Evolutionary conservation across 2,113 vertebrate species (phyloP).

Genomic region (Caranx melampygus): DNA sequence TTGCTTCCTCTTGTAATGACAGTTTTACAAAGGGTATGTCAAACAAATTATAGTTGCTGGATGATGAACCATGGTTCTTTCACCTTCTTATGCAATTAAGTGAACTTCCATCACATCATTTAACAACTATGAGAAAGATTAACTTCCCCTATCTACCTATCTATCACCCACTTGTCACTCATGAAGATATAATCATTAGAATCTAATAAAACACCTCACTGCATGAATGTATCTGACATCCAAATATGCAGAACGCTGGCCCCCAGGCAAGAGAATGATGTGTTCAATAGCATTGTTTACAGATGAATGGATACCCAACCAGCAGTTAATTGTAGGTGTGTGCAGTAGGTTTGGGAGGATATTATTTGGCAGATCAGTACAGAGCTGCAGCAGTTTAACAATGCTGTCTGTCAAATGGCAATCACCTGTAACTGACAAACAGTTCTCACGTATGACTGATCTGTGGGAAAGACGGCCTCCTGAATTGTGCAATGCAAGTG

Average conservation of each 20-base stretch:
- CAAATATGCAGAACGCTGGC: constrained; percentile 77
- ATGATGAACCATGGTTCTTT: constrained; percentile 19
- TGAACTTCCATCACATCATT: constrained; percentile 67
- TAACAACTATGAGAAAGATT: constrained; percentile 75
- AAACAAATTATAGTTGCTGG: constrained; percentile 46
- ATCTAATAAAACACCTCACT: constrained; percentile 76
- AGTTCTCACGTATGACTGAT: constrained; percentile 36
- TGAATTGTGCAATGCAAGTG: not conserved
- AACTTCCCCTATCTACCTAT: constrained; percentile 69
- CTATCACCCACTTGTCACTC: constrained; percentile 74
- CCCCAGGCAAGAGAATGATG: constrained; percentile 46
- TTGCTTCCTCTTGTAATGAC: constrained; percentile 36
- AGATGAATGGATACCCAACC: constrained; percentile 65
- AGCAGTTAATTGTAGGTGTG: constrained; percentile 77
- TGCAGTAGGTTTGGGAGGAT: constrained; percentile 63
- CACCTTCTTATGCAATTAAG: constrained; percentile 41
- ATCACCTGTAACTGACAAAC: constrained; percentile 48
- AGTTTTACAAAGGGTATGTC: constrained; percentile 49
- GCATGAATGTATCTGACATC: constrained; percentile 75
- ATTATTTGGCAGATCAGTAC: constrained; percentile 70
- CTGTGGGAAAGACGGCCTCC: constrained; percentile 62
- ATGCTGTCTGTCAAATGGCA: constrained; percentile 69
- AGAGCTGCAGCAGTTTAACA: constrained; percentile 78
- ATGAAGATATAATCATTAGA: constrained; percentile 83
- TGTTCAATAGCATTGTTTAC: constrained; percentile 61